Evolutionary conservation across 2,797 vertebrate genomes (phyloP), one percentile per base, ranked within the genome.

Genomic region (Danio tinwini): DNA sequence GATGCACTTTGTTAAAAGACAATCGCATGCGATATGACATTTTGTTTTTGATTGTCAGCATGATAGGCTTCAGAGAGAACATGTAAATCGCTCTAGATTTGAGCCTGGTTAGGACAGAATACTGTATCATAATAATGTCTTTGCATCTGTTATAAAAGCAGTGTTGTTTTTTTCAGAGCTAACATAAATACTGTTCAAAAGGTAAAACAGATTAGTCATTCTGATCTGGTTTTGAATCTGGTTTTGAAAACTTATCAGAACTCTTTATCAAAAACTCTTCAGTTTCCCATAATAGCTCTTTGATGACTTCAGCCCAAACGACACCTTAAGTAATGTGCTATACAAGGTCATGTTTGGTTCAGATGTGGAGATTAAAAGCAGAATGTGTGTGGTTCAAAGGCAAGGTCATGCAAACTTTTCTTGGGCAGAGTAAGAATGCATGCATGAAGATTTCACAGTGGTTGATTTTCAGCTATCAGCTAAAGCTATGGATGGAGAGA

Each of bases 381-480:
- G 55, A 45, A 40, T 44, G 58, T 68, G 16, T 69, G 50, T 52
- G 56, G 68, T 81, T 83, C 74, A 78, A 53, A 55, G n/a, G 8
- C 49, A 53, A 75, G 37, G 73, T 49, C 67, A 76, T 62, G 61
- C 61, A 58, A 53, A 63, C 53, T 67, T 56, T 72, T 55, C 77
- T 56, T 52, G 37, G 37, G 73, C 29, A 76, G 67, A 61, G 65
- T 65, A 64, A 81, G 55, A 71, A 74, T 81, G 69, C 50, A 83
- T 17, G 53, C 73, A 62, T 73, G 56, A 81, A 80, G 69, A 74
- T 81, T 83, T 83, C 78, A 81, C 82, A 83, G 78, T 81, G 63
- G 42, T 68, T 84, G 70, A 45, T 49, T 70, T 78, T 84, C 64
- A 74, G 67, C 71, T 76, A 49, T 74, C 40, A 72, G 17, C 56